A percentile compares a stretch with the other conserved stretches of the same genome.
phyloP scores from a whole-genome alignment of 2,797 vertebrate species.

The Hippopotamyrus pictus region DNA sequence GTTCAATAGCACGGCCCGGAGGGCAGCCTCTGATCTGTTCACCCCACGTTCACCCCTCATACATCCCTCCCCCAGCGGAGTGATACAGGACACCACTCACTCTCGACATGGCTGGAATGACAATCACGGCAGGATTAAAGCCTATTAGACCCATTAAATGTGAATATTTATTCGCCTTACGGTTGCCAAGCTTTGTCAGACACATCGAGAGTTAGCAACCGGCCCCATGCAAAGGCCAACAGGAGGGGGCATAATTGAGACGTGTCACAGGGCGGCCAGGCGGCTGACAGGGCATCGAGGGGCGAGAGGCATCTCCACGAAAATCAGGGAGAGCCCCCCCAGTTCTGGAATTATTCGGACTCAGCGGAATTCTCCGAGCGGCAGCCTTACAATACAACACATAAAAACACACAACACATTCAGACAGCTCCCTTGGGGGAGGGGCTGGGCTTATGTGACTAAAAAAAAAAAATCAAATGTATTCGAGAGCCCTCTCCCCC shows the following conservation, averaged over 20 bases:
- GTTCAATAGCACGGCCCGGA: constrained; percentile 29
- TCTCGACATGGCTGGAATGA: neutral
- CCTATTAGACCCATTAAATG: neutral
- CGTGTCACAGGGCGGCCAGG: neutral
- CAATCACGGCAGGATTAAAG: neutral
- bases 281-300: neutral
- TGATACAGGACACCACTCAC: neutral
- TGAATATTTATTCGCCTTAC: neutral
- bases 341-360: neutral
- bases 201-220: neutral
- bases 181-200: neutral
- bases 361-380: neutral
- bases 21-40: neutral
- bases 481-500: neutral
- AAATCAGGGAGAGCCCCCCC: neutral
- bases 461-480: neutral
- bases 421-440: neutral
- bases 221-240: neutral
- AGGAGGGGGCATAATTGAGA: neutral
- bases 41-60: neutral
- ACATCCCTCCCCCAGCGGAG: neutral
- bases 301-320: neutral
- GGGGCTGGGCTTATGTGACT: neutral
- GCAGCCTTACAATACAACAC: neutral
- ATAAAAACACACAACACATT: neutral